Percentiles rank a stretch among this genome's conserved stretches.
phyloP scores from a whole-genome alignment of 1,140 invertebrate species.

The Cyclargus thomasi region DNA sequence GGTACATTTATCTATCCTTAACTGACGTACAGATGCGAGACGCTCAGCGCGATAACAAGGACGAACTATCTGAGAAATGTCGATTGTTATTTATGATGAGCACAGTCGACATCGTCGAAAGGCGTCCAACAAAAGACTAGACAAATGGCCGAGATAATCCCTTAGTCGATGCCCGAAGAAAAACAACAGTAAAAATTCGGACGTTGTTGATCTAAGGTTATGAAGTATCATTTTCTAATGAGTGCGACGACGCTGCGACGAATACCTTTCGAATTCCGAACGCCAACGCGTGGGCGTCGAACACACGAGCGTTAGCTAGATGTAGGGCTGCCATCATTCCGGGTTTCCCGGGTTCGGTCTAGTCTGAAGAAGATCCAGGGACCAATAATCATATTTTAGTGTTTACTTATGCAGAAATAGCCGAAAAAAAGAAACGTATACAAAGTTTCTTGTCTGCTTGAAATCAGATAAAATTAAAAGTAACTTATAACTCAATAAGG shows the following conservation, averaged over 20 bases:
- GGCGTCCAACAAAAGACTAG: conserved; percentile 59
- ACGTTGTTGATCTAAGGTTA: conserved; percentile 6
- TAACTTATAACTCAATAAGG: no score
- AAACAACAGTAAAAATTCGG: conserved; percentile 1
- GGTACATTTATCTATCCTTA: conserved; percentile 61
- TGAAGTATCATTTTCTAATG: conserved; percentile 15
- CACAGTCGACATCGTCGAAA: conserved; percentile 43
- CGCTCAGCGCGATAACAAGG: conserved; percentile 54
- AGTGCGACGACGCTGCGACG: conserved; percentile 41
- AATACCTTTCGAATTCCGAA: conserved; percentile 72
- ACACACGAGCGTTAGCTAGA: conserved; percentile 47
- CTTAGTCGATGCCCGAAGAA: conserved; percentile 39
- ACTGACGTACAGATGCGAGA: conserved; percentile 64
- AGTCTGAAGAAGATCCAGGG: no score
- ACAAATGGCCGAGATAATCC: conserved; percentile 68
- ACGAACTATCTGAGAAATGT: conserved; percentile 61
- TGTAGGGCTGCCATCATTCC: no score
- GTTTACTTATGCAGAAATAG: no score
- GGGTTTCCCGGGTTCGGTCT: no score
- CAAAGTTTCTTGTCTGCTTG: no score
- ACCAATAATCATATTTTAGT: no score
- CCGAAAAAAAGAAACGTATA: no score
- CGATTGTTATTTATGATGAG: conserved; percentile 67
- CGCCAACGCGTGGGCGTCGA: conserved; percentile 53
- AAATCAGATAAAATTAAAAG: no score